A percentile compares a stretch with the other conserved stretches of the same genome.
Evolutionary conservation across 2,113 vertebrate genomes (phyloP).

Genomic region (Psittacus erithacus): DNA sequence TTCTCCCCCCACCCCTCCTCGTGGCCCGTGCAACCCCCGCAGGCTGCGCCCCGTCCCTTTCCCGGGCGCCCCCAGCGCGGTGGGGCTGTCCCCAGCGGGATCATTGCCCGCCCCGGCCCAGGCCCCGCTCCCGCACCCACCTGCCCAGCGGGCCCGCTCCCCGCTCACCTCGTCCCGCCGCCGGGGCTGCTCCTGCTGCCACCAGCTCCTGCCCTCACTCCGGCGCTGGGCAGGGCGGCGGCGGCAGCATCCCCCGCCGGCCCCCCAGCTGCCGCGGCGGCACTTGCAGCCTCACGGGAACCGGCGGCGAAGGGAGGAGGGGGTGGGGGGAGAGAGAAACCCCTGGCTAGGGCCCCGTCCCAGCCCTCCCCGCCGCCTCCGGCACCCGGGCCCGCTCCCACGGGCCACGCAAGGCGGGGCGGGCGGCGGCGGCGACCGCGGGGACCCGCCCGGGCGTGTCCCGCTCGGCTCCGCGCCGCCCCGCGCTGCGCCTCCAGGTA

Average conservation of each 20-base stretch:
- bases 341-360: neutral
- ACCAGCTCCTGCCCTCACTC: slow-evolving; percentile 33
- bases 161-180: slow-evolving; percentile 26
- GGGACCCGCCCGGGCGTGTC: neutral
- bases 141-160: neutral
- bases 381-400: neutral
- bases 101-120: neutral
- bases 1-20: too few species aligned
- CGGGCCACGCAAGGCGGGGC: neutral
- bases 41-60: neutral
- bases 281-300: slow-evolving; percentile 44
- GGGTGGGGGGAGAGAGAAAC: slow-evolving; percentile 6
- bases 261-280: slow-evolving; percentile 49
- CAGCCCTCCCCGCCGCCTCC: slow-evolving; percentile 1
- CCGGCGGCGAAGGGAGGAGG: slow-evolving; percentile 3
- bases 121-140: neutral
- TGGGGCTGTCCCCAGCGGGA: neutral
- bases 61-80: neutral
- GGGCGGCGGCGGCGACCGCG: neutral
- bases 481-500: neutral
- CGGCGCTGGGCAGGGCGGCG: slow-evolving; percentile 40
- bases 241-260: slow-evolving; percentile 43
- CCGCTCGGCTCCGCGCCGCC: neutral
- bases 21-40: neutral
- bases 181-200: slow-evolving; percentile 28